phyloP scores from a whole-genome alignment of 2,888 invertebrate genomes.

The Mongoloraphidia duomilia region DNA sequence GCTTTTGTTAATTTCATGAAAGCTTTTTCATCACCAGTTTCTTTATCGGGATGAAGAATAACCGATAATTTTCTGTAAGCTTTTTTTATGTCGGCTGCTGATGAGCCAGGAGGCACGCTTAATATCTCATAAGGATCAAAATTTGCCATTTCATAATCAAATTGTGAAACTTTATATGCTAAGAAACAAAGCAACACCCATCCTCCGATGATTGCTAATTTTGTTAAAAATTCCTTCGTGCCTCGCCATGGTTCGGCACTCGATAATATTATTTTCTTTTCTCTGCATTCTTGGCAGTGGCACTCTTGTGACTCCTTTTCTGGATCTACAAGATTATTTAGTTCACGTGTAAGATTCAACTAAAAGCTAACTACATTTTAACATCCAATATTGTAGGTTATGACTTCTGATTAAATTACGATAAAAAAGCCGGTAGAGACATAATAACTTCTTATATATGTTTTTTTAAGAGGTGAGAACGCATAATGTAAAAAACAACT shows the following conservation, averaged over 20 bases:
- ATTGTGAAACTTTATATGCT: constrained; percentile 86
- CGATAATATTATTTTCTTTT: constrained; percentile 69
- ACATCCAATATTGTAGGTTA: no score
- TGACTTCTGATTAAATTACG: no score
- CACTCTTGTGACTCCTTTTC: constrained; percentile 65
- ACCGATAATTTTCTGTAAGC: constrained; percentile 89
- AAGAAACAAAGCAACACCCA: constrained; percentile 70
- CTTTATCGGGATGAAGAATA: constrained; percentile 93
- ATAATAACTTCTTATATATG: no score
- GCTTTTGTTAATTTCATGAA: constrained; percentile 96
- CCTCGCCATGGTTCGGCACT: constrained; percentile 80
- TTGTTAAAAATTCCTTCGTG: constrained; percentile 66
- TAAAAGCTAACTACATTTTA: no score
- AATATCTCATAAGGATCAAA: constrained; percentile 98
- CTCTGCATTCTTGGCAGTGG: constrained; percentile 75
- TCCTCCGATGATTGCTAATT: constrained; percentile 61
- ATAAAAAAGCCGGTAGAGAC: no score
- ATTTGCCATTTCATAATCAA: constrained; percentile 96
- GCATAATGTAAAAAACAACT: no score
- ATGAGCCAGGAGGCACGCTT: constrained; percentile 74
- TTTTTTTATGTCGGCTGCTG: constrained; percentile 81
- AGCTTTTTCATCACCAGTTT: constrained; percentile 90
- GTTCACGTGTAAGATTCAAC: no score
- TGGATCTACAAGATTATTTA: constrained; percentile 44
- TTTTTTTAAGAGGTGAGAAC: no score